A percentile compares a stretch with the other conserved stretches of the same genome.
phyloP scores from a whole-genome alignment of 1,140 invertebrate species.

The Drosophila saltans region DNA sequence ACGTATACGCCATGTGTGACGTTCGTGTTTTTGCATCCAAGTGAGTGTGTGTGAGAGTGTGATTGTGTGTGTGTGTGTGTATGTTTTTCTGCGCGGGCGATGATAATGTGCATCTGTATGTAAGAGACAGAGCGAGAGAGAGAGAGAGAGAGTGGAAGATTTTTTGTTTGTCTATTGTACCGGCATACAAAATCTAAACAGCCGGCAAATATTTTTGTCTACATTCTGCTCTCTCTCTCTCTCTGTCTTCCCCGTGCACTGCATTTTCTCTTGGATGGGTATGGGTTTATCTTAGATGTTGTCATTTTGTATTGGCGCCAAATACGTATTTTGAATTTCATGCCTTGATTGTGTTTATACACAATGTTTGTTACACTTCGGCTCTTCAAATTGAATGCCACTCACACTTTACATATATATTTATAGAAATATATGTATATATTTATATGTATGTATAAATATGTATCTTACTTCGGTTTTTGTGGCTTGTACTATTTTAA shows the following conservation, averaged over 20 bases:
- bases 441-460: too few relatives aligned
- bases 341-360: constrained; percentile 25
- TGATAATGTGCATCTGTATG: constrained; percentile 47
- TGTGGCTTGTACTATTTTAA: too few relatives aligned
- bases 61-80: constrained; percentile 6
- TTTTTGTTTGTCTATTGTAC: constrained; percentile 68
- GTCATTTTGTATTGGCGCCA: constrained; percentile 68
- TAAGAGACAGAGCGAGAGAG: constrained; percentile 22
- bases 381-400: neutral
- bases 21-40: constrained; percentile 14
- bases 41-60: constrained; percentile 8
- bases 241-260: neutral
- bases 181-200: constrained; percentile 72
- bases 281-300: constrained; percentile 35
- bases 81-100: constrained; percentile 30
- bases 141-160: constrained; percentile 42
- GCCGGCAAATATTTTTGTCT: constrained; percentile 64
- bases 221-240: constrained; percentile 1
- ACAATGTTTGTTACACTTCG: constrained; percentile 64
- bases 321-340: constrained; percentile 37
- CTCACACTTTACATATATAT: too few relatives aligned
- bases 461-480: too few relatives aligned
- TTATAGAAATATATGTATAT: too few relatives aligned
- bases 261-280: constrained; percentile 19
- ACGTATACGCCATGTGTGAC: constrained; percentile 33